phyloP scores from a whole-genome alignment of 2,113 vertebrate species.

The Oreochromis spilurus region DNA sequence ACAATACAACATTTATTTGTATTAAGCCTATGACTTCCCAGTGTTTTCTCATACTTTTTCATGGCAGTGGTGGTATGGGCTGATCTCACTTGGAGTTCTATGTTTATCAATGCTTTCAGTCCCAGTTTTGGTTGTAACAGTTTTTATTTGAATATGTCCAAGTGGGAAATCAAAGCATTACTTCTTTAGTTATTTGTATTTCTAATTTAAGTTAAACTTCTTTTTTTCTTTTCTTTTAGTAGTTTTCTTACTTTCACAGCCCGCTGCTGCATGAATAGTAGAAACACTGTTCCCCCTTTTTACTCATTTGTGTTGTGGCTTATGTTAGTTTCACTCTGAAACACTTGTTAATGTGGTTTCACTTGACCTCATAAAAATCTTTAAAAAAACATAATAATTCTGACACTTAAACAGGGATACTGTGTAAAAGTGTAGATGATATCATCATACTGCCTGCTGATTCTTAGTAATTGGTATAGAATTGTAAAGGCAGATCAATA shows the following conservation, averaged over 20 bases:
- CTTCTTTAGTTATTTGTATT: constrained; percentile 32
- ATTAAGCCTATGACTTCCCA: constrained; percentile 32
- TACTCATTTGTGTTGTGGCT: constrained; percentile 44
- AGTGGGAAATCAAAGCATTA: constrained; percentile 38
- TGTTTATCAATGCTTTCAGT: constrained; percentile 24
- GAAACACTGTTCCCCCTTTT: constrained; percentile 35
- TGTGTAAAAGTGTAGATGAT: constrained; percentile 5
- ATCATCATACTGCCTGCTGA: constrained; percentile 12
- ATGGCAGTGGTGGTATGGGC: constrained; percentile 31
- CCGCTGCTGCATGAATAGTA: constrained; percentile 40
- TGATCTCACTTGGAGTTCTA: constrained; percentile 18
- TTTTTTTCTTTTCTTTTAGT: background rate
- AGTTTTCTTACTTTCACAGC: constrained; percentile 10
- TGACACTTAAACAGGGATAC: background rate
- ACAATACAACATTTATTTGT: constrained; percentile 40
- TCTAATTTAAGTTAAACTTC: constrained; percentile 8
- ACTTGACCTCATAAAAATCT: constrained; percentile 19
- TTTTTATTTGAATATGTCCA: constrained; percentile 48
- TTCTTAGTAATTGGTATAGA: constrained; percentile 17
- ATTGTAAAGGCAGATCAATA: background rate
- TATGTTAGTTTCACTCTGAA: constrained; percentile 16
- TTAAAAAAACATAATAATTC: background rate
- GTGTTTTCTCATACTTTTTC: constrained; percentile 28
- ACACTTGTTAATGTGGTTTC: constrained; percentile 25
- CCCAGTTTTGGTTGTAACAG: constrained; percentile 35